Evolutionary conservation across 2,113 vertebrate species (phyloP).

Genomic region (Eclectus roratus): DNA sequence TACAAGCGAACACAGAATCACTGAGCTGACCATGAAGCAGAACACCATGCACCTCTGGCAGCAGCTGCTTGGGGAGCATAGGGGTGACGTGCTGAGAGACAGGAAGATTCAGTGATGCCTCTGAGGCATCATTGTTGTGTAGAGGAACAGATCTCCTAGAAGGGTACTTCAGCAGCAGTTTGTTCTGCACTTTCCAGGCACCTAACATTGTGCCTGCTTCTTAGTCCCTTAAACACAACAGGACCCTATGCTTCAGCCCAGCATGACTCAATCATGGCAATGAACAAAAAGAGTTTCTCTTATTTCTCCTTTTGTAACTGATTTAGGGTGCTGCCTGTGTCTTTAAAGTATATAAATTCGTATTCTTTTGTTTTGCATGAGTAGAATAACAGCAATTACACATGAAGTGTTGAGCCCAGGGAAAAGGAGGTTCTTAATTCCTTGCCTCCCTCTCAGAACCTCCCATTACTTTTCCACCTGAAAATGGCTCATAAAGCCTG

Average conservation of each 20-base stretch:
- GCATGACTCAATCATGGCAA: neutral
- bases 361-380: neutral
- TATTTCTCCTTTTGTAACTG: neutral
- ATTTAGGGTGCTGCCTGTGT: neutral
- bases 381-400: neutral
- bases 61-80: neutral
- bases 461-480: neutral
- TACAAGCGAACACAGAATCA: neutral
- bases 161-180: neutral
- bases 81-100: neutral
- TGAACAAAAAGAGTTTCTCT: neutral
- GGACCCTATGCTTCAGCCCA: too few relatives aligned
- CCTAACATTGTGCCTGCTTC: rapidly evolving
- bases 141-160: neutral
- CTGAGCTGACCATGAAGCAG: neutral
- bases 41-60: rapidly evolving
- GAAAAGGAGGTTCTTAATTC: neutral
- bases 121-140: rapidly evolving
- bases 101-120: rapidly evolving
- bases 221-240: rapidly evolving
- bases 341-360: neutral
- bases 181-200: neutral
- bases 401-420: neutral
- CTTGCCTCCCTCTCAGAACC: neutral
- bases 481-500: neutral